Evolutionary conservation across 2,888 invertebrate genomes (phyloP).

Genomic region (Iphiclides podalirius): DNA sequence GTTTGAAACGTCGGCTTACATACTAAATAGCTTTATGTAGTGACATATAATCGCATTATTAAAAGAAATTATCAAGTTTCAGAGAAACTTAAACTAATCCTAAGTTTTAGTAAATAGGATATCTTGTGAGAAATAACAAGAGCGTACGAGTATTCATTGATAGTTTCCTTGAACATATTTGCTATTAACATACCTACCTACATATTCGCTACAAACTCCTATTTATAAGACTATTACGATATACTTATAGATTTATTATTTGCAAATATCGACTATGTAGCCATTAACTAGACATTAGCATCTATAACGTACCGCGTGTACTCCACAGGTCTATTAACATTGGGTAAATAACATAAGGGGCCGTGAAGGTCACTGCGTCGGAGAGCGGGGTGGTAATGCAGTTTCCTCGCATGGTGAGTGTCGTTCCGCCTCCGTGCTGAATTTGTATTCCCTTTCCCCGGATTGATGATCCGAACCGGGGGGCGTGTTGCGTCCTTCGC

Average conservation of each 20-base stretch:
- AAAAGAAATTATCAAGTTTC: too few species aligned
- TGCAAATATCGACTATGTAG: conserved; percentile 15
- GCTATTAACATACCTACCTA: background rate
- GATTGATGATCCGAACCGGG: conserved; percentile 57
- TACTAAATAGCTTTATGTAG: too few species aligned
- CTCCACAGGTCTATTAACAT: background rate
- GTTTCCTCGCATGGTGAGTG: conserved; percentile 66
- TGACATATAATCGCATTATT: too few species aligned
- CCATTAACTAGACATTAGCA: conserved; percentile 18
- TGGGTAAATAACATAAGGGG: background rate
- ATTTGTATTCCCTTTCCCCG: conserved; percentile 68
- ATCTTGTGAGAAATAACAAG: too few species aligned
- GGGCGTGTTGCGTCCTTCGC: conserved; percentile 55
- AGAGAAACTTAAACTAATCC: too few species aligned
- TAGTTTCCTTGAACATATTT: background rate
- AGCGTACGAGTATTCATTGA: conserved; percentile 9
- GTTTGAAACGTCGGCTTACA: too few species aligned
- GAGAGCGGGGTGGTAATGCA: conserved; percentile 55
- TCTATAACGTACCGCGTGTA: conserved; percentile 12
- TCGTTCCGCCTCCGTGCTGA: conserved; percentile 62
- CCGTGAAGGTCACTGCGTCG: conserved; percentile 52
- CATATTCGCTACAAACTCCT: background rate
- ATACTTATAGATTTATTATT: conserved; percentile 3
- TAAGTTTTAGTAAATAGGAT: too few species aligned
- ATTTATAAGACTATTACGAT: background rate